Evolutionary conservation across 2,113 vertebrate genomes (phyloP).

Genomic region (Pyrgilauda ruficollis): DNA sequence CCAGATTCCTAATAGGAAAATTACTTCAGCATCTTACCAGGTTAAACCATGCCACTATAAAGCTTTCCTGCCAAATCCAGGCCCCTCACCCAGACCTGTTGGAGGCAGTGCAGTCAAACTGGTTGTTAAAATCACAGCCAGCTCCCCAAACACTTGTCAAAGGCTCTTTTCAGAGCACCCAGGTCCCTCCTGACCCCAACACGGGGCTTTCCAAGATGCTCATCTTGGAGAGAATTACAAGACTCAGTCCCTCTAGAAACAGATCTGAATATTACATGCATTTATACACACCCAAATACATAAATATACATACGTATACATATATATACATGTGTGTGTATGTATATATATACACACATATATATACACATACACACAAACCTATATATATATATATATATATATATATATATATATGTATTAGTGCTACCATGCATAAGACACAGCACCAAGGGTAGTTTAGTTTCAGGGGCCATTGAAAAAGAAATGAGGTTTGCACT

Average conservation of each 20-base stretch:
- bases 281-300: not conserved
- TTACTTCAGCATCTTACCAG: slow-evolving; percentile 28
- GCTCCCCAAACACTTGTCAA: not conserved
- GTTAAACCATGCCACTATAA: slow-evolving; percentile 24
- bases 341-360: too few relatives aligned
- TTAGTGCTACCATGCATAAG: not conserved
- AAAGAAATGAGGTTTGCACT: not conserved
- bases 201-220: not conserved
- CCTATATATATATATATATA: too few relatives aligned
- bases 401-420: too few relatives aligned
- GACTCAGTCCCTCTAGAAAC: not conserved
- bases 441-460: not conserved
- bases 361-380: too few relatives aligned
- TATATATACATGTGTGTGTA: accelerated
- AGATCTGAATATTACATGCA: not conserved
- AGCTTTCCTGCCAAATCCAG: slow-evolving; percentile 7
- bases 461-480: not conserved
- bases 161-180: not conserved
- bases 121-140: slow-evolving; percentile 34
- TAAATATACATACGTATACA: not conserved
- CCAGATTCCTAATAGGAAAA: slow-evolving; percentile 39
- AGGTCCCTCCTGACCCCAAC: not conserved
- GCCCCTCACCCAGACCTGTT: not conserved
- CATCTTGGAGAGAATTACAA: not conserved
- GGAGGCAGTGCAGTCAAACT: not conserved